A percentile compares a stretch with the other conserved stretches of the same genome.
Conservation (phyloP, 2,797 vertebrate genomes). For the Centroberyx gerrardi region DNA sequence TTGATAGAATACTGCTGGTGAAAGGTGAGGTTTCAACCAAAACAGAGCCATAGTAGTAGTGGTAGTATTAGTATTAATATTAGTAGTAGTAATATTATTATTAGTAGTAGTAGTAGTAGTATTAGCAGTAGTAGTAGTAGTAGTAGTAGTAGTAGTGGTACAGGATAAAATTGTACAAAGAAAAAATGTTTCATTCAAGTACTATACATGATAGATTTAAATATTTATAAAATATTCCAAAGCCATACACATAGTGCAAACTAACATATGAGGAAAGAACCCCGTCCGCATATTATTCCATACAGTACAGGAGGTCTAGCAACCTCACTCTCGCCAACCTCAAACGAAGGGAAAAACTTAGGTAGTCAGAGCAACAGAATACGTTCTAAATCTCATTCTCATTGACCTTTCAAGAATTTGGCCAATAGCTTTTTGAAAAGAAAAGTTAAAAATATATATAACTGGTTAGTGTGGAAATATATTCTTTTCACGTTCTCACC, state of each 20-base stretch:
- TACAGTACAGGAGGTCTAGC: constrained; percentile 49
- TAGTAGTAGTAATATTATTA: not conserved
- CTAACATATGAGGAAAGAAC: constrained; percentile 69
- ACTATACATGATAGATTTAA: constrained; percentile 56
- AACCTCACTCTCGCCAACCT: not conserved
- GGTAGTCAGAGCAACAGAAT: constrained; percentile 27
- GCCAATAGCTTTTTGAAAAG: constrained; percentile 51
- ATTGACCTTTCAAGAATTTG: constrained; percentile 57
- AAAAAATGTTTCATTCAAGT: constrained; percentile 45
- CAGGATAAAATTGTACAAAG: constrained; percentile 40
- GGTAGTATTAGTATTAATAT: constrained; percentile 18
- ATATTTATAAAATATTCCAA: constrained; percentile 69
- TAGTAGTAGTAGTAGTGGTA: constrained; percentile 22
- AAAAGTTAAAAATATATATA: constrained; percentile 21
- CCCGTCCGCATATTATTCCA: constrained; percentile 57
- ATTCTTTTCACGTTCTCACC: constrained; percentile 75
- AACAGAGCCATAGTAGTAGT: not conserved
- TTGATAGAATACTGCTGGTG: constrained; percentile 41
- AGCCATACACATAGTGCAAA: constrained; percentile 79
- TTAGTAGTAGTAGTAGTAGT: constrained; percentile 5
- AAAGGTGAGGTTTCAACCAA: constrained; percentile 28
- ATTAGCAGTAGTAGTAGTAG: constrained; percentile 15
- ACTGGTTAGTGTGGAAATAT: constrained; percentile 57
- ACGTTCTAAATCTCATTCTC: constrained; percentile 16
- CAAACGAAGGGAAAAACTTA: constrained; percentile 19